Evolutionary conservation across 2,113 vertebrate species (phyloP), one percentile per base, ranked within the genome.

Genomic region (Gopherus flavomarginatus): DNA sequence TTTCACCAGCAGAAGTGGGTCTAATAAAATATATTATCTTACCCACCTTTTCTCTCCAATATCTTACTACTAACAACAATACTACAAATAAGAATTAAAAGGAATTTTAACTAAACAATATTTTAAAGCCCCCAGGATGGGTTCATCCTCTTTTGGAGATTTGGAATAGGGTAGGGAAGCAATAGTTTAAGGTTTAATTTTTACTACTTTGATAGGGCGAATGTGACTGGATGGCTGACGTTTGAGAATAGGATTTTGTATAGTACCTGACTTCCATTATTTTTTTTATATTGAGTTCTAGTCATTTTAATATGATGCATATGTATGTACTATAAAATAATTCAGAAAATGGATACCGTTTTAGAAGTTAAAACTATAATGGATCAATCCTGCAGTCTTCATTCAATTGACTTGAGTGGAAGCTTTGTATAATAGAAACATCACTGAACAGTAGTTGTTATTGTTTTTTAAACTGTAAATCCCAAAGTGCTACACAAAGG

Each of bases 281-380:
- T 54, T 54, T 53, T 54, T 54, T 22, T 86, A 85, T 69, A 47
- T 1, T 2, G 11, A n/a, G 8, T 77, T 90, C 93, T 53, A 59
- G 53, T 87, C 88, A 94, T 62, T 2, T 11, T 94, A 16, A 26
- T 89, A 82, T 77, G 87, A 88, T 85, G 44, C 42, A 13, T 92
- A 90, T 85, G 80, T 31, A 77, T 93, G 80, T 87, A 86, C 21
- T 59, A 4, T 56, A 49, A 10, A 81, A 78, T 91, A 96, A 59
- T 83, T 85, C 75, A 95, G 65, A 92, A 94, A 94, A 90, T 80
- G 0, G 59, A 85, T 88, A 69, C 4, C 31, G 90, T 44, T n/a
- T 5, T 87, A 35, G 27, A 78, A 53, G 27, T 7, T 89, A 94
- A 86, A 69, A 89, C 87, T 42, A 72, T 93, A 89, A 95, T 35